phyloP scores from a whole-genome alignment of 2,797 vertebrate genomes.

The Falco concolor region DNA sequence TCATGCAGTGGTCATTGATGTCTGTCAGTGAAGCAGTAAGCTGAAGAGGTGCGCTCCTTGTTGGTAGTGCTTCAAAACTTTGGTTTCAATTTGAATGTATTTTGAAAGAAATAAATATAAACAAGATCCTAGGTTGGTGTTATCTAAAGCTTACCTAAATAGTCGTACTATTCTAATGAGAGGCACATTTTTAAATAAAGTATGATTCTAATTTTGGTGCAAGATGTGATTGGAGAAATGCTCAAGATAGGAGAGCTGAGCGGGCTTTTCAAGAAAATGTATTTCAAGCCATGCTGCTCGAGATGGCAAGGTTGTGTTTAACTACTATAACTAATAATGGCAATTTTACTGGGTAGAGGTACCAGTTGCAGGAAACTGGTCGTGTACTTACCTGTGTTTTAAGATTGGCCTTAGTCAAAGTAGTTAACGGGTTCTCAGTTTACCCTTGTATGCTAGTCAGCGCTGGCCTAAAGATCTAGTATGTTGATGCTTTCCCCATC shows the following conservation, averaged over 20 bases:
- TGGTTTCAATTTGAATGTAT: neutral
- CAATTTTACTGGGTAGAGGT: neutral
- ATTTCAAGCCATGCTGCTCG: neutral
- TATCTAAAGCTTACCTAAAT: neutral
- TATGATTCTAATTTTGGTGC: neutral
- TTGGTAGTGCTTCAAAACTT: neutral
- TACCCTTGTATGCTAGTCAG: neutral
- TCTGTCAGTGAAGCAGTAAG: neutral
- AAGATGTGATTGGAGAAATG: neutral
- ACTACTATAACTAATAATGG: neutral
- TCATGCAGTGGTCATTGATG: neutral
- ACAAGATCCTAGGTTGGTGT: neutral
- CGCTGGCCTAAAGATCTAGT: neutral
- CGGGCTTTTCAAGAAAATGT: neutral
- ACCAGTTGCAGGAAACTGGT: neutral
- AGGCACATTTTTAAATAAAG: neutral
- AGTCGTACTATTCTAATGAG: neutral
- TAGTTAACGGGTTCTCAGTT: neutral
- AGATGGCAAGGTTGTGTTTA: neutral
- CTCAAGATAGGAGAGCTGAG: neutral
- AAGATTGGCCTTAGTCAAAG: neutral
- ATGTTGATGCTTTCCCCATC: neutral
- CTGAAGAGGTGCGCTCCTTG: neutral
- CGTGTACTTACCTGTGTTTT: neutral
- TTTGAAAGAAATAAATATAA: neutral